Conservation (phyloP, 92 coral and sea anemone species). For the Phymanthus crucifer region DNA sequence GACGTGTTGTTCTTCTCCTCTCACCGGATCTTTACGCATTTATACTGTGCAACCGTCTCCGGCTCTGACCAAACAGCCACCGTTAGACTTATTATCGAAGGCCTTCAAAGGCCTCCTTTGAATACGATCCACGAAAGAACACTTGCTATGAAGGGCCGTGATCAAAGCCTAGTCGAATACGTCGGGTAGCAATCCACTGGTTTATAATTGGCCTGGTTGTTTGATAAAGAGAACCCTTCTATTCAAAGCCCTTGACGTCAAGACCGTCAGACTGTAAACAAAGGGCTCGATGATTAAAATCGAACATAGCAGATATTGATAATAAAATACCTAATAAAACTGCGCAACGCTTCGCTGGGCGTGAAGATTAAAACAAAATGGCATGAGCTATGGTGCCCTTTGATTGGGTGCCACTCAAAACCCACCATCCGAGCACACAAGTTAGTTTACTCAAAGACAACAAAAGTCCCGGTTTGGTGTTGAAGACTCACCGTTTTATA, state of each 20-base stretch:
- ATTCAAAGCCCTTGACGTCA: slow-evolving; percentile 35
- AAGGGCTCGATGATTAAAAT: slow-evolving; percentile 43
- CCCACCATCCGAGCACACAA: slow-evolving; percentile 7
- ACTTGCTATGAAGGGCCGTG: not conserved
- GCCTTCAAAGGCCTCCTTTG: not conserved
- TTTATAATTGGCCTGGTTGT: slow-evolving; percentile 41
- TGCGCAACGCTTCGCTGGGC: slow-evolving; percentile 38
- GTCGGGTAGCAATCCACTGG: slow-evolving; percentile 6
- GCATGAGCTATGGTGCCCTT: slow-evolving; percentile 20
- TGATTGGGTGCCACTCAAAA: slow-evolving; percentile 42
- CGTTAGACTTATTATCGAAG: slow-evolving; percentile 19
- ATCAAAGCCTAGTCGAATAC: not conserved
- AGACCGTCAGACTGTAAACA: slow-evolving; percentile 40
- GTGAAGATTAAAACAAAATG: slow-evolving; percentile 35
- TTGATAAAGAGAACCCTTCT: slow-evolving; percentile 25
- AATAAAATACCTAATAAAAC: slow-evolving; percentile 40
- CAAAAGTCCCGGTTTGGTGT: slow-evolving; percentile 26
- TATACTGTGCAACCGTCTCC: slow-evolving; percentile 19
- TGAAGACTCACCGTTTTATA: slow-evolving; percentile 28
- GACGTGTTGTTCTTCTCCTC: slow-evolving; percentile 8
- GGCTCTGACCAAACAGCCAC: slow-evolving; percentile 28
- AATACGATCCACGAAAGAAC: slow-evolving; percentile 18
- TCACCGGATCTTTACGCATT: slow-evolving; percentile 15
- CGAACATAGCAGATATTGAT: slow-evolving; percentile 43
- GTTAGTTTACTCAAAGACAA: slow-evolving; percentile 23